phyloP scores from a whole-genome alignment of 2,888 invertebrate genomes.

The Ptycholaimellus sp. region DNA sequence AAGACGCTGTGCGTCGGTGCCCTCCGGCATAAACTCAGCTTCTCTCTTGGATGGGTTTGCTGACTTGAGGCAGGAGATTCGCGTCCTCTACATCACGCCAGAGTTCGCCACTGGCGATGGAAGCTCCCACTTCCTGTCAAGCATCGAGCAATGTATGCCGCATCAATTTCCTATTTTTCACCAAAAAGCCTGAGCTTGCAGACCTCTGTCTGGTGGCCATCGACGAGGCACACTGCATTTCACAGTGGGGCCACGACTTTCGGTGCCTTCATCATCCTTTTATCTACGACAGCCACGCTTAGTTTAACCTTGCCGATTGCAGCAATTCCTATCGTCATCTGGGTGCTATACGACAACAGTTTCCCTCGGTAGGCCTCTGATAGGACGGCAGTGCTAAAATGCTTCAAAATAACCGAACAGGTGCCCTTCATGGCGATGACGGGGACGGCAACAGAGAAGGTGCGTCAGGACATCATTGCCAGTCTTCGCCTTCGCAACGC shows the following conservation, averaged over 20 bases:
- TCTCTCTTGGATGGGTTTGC: slow-evolving; percentile 11
- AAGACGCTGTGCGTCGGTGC: too few relatives aligned
- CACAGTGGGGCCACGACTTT: slow-evolving; percentile 52
- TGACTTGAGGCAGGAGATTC: slow-evolving; percentile 16
- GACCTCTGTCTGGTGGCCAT: slow-evolving; percentile 39
- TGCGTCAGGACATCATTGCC: slow-evolving; percentile 39
- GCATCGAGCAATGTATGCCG: not conserved
- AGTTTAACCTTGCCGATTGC: too few relatives aligned
- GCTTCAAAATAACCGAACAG: too few relatives aligned
- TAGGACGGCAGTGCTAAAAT: too few relatives aligned
- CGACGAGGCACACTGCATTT: slow-evolving; percentile 52
- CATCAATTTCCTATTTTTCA: not conserved
- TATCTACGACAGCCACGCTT: too few relatives aligned
- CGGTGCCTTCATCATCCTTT: too few relatives aligned
- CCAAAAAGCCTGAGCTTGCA: slow-evolving; percentile 6
- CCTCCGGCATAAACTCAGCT: not conserved
- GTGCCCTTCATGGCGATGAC: slow-evolving; percentile 46
- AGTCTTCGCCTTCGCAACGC: slow-evolving; percentile 37
- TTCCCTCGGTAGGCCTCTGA: too few relatives aligned
- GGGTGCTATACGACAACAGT: slow-evolving; percentile 11
- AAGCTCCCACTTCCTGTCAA: not conserved
- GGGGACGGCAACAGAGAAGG: slow-evolving; percentile 44
- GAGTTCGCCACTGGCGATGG: slow-evolving; percentile 19
- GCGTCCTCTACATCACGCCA: slow-evolving; percentile 30
- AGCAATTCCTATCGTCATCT: slow-evolving; percentile 33